These are phyloP conservation scores for Lineus longissimus DNA, from an alignment of 1,140 invertebrate genomes.

Conservation along the genomic window DNA sequence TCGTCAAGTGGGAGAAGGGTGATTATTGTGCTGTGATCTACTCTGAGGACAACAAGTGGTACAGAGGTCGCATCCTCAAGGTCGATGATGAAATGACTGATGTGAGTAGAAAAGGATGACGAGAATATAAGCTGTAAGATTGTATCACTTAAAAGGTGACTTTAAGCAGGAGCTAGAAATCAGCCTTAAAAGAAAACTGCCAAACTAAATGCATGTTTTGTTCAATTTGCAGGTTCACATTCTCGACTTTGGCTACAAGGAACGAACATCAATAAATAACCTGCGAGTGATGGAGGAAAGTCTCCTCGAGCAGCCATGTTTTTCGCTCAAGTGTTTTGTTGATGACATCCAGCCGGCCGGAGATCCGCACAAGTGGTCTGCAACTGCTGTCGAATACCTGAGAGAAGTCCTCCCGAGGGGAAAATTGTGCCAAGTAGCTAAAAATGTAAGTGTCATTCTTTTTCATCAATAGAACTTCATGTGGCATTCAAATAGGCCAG, in stretches of 20 bases:
- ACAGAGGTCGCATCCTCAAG: background rate
- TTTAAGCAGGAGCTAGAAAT: background rate
- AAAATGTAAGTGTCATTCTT: background rate
- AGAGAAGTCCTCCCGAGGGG: background rate
- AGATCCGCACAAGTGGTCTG: background rate
- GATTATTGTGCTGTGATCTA: constrained; percentile 1
- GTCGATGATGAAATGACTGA: background rate
- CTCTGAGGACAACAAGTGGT: background rate
- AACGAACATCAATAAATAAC: background rate
- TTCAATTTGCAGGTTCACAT: constrained; percentile 4
- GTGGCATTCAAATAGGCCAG: too few species aligned
- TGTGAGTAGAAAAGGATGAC: background rate
- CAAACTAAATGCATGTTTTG: too few species aligned
- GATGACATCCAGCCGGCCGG: constrained; percentile 2
- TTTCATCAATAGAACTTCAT: too few species aligned
- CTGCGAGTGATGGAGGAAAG: background rate
- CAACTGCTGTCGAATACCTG: background rate
- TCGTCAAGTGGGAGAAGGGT: background rate
- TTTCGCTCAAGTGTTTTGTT: background rate
- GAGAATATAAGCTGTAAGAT: background rate
- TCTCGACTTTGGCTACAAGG: background rate
- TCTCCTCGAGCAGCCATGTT: background rate
- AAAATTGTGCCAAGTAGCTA: background rate
- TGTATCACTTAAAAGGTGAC: background rate
- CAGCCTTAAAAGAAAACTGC: too few species aligned